Evolutionary conservation across 1,140 invertebrate species (phyloP).

Genomic region (Zaprionus ornatus): DNA sequence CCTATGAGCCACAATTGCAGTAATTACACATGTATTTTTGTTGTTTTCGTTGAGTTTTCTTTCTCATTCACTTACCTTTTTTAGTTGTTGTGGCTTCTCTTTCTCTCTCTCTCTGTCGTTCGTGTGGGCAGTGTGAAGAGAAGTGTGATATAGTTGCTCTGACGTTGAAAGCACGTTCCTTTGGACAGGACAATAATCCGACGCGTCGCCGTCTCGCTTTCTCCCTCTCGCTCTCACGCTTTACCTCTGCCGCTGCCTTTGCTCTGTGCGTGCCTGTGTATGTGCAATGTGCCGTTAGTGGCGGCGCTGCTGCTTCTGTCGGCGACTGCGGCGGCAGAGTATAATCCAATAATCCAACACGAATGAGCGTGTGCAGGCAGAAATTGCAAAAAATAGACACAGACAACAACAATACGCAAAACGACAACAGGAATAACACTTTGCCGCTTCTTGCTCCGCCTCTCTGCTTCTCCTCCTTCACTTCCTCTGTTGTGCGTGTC

Average conservation of each 20-base stretch:
- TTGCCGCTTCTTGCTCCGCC: conserved; percentile 41
- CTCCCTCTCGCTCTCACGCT: neutral
- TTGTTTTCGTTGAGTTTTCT: neutral
- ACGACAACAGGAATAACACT: conserved; percentile 38
- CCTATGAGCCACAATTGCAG: conserved; percentile 24
- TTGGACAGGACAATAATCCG: conserved; percentile 50
- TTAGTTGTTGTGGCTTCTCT: neutral
- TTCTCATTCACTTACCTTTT: neutral
- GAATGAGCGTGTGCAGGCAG: conserved; percentile 74
- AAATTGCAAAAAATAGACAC: conserved; percentile 75
- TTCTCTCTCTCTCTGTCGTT: neutral
- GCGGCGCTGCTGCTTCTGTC: conserved; percentile 46
- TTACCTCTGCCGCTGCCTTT: neutral
- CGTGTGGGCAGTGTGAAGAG: neutral
- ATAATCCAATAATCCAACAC: conserved; percentile 81
- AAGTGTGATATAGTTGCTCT: neutral
- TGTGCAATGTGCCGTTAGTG: conserved; percentile 61
- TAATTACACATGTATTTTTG: conserved; percentile 25
- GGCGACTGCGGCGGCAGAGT: conserved; percentile 53
- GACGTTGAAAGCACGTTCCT: conserved; percentile 52
- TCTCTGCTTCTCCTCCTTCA: neutral
- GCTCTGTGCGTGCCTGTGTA: conserved; percentile 18
- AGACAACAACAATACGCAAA: conserved; percentile 43
- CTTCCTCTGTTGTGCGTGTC: neutral
- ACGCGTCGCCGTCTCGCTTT: conserved; percentile 26